Base-by-base conservation (phyloP, 2,888 invertebrate genomes). In the Zaprionus bogoriensis region DNA sequence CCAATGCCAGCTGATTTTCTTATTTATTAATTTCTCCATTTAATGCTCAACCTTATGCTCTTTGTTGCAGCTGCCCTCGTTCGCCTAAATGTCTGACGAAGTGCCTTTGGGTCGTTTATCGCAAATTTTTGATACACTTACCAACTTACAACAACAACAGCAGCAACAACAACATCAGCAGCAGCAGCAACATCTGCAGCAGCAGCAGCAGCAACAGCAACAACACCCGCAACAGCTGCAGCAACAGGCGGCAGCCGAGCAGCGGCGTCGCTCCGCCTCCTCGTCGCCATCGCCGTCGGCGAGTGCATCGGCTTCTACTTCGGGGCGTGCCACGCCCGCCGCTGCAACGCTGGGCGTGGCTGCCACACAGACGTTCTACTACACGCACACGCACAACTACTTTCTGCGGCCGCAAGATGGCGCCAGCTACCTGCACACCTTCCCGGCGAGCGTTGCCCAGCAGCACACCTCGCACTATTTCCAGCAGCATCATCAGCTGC, bases 81-180 rank as follows among this genome's bases (percentile, higher is more conserved):
- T 42, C 44, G 55, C 61, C 55, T 79, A 90, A 89, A 94, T 94
- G 94, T 92, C 93, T 81, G 94, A 93, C 91, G 94, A 94, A 90
- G 92, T 94, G 89, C 92, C 92, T 86, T 93, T 94, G 90, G 93
- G 95, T 88, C 93, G 96, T 89, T 92, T 96, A 90, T 96, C 96
- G 91, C 95, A 96, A 92, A 95, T 95, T 84, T 95, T 95, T 90
- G 96, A 96, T 92, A 96, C 96, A 77, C 92, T 96, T 87, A 93
- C 95, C 70, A 92, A 95, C 90, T 92, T 96, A 70, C 94, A 74
- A 73, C 94, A 94, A 90, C 94, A 95, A 89, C 92, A 94, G 78
- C 93, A 93, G 19, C 94, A 94, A 89, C 94, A 95, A 88, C 92
- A 94, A 75, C 93, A 93, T 77, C 92, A 93, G 77, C 91, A 93